Evolutionary conservation across 2,797 vertebrate genomes (phyloP).

Genomic region (Adrianichthys oophorus): DNA sequence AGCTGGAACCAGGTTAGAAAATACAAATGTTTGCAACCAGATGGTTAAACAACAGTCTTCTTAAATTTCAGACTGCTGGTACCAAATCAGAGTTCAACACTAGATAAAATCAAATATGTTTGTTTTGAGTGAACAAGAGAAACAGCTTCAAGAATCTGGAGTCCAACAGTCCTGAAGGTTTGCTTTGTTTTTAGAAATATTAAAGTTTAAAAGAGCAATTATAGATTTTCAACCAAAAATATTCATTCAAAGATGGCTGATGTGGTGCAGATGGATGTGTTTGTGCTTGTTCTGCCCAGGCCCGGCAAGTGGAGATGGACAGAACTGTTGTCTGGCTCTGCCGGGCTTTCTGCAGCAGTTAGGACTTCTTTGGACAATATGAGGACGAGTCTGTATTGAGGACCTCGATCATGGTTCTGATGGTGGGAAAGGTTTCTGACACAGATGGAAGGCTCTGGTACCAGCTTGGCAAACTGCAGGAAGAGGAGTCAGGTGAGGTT

Average conservation of each 20-base stretch:
- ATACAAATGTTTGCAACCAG: too few relatives aligned
- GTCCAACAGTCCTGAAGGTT: constrained; percentile 57
- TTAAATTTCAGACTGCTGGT: constrained; percentile 23
- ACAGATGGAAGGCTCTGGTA: constrained; percentile 93
- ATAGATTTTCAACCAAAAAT: constrained; percentile 9
- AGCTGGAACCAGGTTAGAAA: too few relatives aligned
- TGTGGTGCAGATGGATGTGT: too few relatives aligned
- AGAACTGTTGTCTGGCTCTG: too few relatives aligned
- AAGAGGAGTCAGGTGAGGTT: background rate
- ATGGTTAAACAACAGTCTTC: constrained; percentile 1
- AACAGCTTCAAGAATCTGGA: constrained; percentile 61
- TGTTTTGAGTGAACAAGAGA: background rate
- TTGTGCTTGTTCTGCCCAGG: too few relatives aligned
- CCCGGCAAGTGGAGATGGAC: too few relatives aligned
- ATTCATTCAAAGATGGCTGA: too few relatives aligned
- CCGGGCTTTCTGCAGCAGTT: constrained; percentile 10
- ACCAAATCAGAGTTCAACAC: constrained; percentile 9
- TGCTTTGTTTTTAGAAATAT: constrained; percentile 20
- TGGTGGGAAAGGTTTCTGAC: constrained; percentile 90
- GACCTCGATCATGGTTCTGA: constrained; percentile 93
- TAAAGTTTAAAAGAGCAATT: constrained; percentile 42
- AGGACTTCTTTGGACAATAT: constrained; percentile 89
- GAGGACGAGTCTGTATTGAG: constrained; percentile 91
- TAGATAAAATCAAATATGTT: constrained; percentile 11
- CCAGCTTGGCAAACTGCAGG: constrained; percentile 86